Evolutionary conservation across 2,797 vertebrate genomes (phyloP).

Genomic region (Nyctibius grandis): DNA sequence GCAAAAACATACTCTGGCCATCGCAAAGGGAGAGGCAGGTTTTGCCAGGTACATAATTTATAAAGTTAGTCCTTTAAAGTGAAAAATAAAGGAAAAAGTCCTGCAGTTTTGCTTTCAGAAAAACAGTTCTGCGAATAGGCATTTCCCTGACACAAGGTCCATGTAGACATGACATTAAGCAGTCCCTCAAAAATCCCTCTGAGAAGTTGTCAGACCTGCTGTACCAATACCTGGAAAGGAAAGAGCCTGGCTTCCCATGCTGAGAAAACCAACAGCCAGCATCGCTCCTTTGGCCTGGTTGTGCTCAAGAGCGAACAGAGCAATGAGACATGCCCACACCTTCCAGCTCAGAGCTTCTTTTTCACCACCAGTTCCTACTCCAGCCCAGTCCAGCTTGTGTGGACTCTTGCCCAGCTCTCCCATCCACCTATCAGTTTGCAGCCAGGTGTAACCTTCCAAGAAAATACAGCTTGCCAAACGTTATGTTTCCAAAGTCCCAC

Average conservation of each 20-base stretch:
- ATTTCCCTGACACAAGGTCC: not conserved
- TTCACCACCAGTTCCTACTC: not conserved
- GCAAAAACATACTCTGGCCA: not conserved
- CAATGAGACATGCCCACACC: not conserved
- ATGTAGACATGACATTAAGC: not conserved
- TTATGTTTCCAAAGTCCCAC: not conserved
- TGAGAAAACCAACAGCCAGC: not conserved
- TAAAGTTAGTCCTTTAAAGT: not conserved
- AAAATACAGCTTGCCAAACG: not conserved
- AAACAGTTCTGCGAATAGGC: not conserved
- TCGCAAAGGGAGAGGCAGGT: not conserved
- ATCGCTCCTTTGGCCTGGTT: not conserved
- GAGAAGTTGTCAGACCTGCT: not conserved
- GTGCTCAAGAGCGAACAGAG: not conserved
- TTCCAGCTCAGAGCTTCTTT: not conserved
- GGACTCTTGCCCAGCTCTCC: not conserved
- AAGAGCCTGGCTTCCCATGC: not conserved
- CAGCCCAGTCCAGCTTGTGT: not conserved
- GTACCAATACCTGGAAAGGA: not conserved
- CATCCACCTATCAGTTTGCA: not conserved
- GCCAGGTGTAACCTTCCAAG: not conserved
- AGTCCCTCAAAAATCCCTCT: not conserved
- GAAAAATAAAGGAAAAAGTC: not conserved
- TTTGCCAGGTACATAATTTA: not conserved
- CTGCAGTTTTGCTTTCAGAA: not conserved